Percentiles rank a stretch among this genome's conserved stretches.
Conservation (phyloP, 2,797 vertebrate species). For the Anguilla pacifica region DNA sequence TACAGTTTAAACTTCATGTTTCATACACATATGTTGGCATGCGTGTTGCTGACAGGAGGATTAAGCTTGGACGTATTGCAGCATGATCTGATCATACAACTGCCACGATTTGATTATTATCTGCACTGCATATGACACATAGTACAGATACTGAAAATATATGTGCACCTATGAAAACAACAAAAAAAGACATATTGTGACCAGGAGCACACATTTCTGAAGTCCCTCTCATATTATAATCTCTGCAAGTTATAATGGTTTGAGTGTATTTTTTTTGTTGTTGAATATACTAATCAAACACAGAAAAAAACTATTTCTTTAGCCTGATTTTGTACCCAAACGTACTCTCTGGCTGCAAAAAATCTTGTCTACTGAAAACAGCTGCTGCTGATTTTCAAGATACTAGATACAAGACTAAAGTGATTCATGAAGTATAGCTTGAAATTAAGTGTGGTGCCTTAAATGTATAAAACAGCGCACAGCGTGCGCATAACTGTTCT, state of each 20-base stretch:
- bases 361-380: background rate
- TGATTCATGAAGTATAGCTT: background rate
- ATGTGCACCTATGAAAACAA: background rate
- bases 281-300: background rate
- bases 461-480: background rate
- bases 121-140: background rate
- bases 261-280: background rate
- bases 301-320: background rate
- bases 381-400: constrained; percentile 17
- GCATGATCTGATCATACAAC: constrained; percentile 20
- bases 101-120: constrained; percentile 22
- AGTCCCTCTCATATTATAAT: background rate
- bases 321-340: constrained; percentile 20
- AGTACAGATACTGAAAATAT: background rate
- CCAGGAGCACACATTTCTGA: background rate
- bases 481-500: background rate
- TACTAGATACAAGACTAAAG: background rate
- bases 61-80: background rate
- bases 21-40: background rate
- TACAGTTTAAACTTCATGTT: background rate
- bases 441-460: constrained; percentile 5
- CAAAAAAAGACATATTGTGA: background rate
- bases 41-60: background rate
- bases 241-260: background rate
- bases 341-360: constrained; percentile 2